phyloP scores from a whole-genome alignment of 2,797 vertebrate species.

The Malurus splendens region DNA sequence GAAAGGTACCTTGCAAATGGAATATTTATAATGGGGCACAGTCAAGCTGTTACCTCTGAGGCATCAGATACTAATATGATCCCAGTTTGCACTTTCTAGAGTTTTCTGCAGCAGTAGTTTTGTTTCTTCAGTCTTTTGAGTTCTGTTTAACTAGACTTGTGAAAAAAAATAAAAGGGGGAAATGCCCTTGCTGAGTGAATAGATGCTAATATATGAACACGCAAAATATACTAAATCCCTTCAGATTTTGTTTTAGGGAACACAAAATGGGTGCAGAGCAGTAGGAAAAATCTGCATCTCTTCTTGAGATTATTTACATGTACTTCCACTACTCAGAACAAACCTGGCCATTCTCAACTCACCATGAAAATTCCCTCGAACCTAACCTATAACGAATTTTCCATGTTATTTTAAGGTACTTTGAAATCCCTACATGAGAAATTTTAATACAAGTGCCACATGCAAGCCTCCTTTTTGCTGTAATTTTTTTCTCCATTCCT shows the following conservation, averaged over 20 bases:
- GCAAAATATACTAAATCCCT: not conserved
- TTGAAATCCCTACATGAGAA: not conserved
- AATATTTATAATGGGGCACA: not conserved
- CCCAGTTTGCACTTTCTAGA: not conserved
- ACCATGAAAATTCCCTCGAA: not conserved
- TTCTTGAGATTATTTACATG: not conserved
- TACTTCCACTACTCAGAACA: not conserved
- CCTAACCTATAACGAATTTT: not conserved
- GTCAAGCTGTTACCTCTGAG: rapidly evolving
- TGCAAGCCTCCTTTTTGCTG: not conserved
- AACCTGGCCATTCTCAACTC: not conserved
- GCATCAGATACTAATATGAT: not conserved
- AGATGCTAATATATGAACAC: not conserved
- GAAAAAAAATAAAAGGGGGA: not conserved
- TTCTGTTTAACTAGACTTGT: not conserved
- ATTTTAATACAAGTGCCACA: not conserved
- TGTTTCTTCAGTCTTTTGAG: not conserved
- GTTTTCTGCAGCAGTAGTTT: not conserved
- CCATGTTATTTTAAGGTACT: not conserved
- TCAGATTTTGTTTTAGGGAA: not conserved
- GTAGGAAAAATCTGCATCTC: not conserved
- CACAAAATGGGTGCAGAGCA: not conserved
- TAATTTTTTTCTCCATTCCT: not conserved
- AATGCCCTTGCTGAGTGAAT: not conserved
- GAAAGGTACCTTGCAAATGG: not conserved